Base-by-base conservation (phyloP, 2,797 vertebrate species). In the Notoglanidium macrostoma region DNA sequence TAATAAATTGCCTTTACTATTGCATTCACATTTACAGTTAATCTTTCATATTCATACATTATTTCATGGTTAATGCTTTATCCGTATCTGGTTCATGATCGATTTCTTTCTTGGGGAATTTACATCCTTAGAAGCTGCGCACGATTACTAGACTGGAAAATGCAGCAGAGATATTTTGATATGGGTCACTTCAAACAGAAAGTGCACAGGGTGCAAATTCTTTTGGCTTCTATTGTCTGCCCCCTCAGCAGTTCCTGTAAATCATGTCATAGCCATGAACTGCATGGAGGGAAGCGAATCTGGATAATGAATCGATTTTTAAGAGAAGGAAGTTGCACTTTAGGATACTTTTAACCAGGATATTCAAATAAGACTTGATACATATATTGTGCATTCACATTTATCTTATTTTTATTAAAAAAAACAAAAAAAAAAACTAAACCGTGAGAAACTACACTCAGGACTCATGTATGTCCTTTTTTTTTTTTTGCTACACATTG, bases 241-340 rank as follows among this genome's bases (percentile, higher is more conserved):
- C 35, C 49, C n/a, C 54, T 59, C 86, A 79, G 73, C 26, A 12
- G 40, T 84, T 84, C 55, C 86, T 87, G 73, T 84, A 84, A 84
- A 84, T 70, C 61, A 78, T 3, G 51, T 23, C 54, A 23, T 19
- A 76, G 40, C 1, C 5, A 1, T 72, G 76, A 59, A 55, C 51
- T 17, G 19, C 5, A n/a, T 55, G 80, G n/a, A 0, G 46, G 29
- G 70, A 67, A 23, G 29, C 6, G 19, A 83, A 12, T 40, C 40
- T 49, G 17, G 51, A 17, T 21, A 15, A 29, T n/a, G 7, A 54
- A 29, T 29, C 29, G 1, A 5, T 21, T 21, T 21, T 57, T 8
- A 51, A 35, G 5, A 68, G 17, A 14, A 35, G 63, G n/a, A 54
- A 35, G n/a, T 83, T 51, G 29, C 44, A 32, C 26, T 11, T 81